These are phyloP conservation scores for Cheilosia grossa DNA, from an alignment of 2,888 invertebrate genomes.

Conservation along the genomic window DNA sequence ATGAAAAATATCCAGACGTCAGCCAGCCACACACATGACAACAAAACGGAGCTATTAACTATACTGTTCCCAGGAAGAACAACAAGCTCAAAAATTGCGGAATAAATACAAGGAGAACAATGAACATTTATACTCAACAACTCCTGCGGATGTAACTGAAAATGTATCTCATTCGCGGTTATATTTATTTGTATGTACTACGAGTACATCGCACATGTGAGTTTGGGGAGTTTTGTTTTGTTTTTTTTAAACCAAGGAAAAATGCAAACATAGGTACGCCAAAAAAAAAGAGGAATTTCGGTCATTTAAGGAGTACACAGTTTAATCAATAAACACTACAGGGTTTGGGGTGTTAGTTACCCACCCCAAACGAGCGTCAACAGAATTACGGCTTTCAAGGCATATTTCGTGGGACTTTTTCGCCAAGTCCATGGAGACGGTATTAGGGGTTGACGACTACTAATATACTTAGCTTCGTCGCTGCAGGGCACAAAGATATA, in stretches of 20 bases:
- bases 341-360: background rate
- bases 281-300: conserved; percentile 19
- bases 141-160: conserved; percentile 3
- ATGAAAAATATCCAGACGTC: conserved; percentile 13
- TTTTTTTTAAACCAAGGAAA: background rate
- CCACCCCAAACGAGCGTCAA: conserved; percentile 24
- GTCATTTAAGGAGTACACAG: conserved; percentile 12
- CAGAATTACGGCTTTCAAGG: conserved; percentile 33
- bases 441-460: conserved; percentile 9
- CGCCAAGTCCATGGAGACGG: conserved; percentile 5
- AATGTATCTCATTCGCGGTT: conserved; percentile 8
- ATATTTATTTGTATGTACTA: conserved; percentile 1
- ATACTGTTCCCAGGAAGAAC: background rate
- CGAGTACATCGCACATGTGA: too few species aligned
- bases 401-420: conserved; percentile 20
- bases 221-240: background rate
- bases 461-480: background rate
- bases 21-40: background rate
- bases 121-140: conserved; percentile 24
- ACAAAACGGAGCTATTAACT: conserved; percentile 29
- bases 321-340: conserved; percentile 47
- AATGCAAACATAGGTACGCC: background rate
- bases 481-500: conserved; percentile 4
- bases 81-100: conserved; percentile 2
- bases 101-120: conserved; percentile 16